Base-by-base conservation (phyloP, 1,140 invertebrate species). In the Platyura marginata region DNA sequence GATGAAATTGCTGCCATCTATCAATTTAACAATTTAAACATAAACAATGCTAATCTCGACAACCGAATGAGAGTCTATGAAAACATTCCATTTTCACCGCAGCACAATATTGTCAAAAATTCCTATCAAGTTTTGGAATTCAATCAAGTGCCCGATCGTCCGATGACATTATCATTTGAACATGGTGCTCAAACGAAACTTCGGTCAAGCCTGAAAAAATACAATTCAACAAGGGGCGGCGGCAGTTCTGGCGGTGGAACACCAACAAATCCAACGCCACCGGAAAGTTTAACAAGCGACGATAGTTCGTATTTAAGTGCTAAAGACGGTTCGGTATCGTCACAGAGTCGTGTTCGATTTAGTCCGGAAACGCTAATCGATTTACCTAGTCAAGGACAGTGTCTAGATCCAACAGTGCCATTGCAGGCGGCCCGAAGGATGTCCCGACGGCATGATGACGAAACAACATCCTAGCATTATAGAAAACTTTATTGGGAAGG, bases 261-360 rank as follows among this genome's bases (percentile, higher is more conserved):
- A 49, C 36, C 48, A 48, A 86, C 82, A 2, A 85, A 85, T 63
- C 77, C 81, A 2, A 87, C 84, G 2, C 82, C 84, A 0, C 82
- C 83, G 0, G 85, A 88, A 48, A 84, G 80, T 48, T 53, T 84
- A 13, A 81, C 81, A 0, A 85, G 81, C 48, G 84, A 87, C 41
- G 83, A 88, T 48, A 82, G 78, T 48, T 84, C 80, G 23, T 87
- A 87, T 54, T 72, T 84, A 29, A 88, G 83, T 1, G 82, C 84
- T 2, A 76, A 82, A 48, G 82, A 85, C 48, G 75, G 71, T 39
- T 75, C 71, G 4, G 70, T 70, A 46, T 70, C 73, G 3, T 69
- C 66, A 42, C 73, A 74, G 41, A 73, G 74, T 29, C 65, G 82
- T 5, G 82, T 88, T 2, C 66, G 84, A 1, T 90, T 90, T 60